Base-by-base conservation (phyloP, 2,888 invertebrate genomes). In the Philereme transversata region DNA sequence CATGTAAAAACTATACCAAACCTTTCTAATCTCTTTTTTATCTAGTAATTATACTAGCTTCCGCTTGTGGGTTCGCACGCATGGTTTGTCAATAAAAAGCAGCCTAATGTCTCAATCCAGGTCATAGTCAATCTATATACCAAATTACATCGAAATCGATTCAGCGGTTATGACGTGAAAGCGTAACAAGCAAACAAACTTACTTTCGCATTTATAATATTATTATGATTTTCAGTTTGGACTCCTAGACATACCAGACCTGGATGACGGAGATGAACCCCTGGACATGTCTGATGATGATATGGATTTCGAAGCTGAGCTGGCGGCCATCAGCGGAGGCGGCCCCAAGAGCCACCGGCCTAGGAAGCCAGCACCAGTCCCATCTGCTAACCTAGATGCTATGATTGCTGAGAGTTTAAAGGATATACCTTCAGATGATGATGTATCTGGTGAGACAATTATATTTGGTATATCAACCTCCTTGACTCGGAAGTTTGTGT, bases 231-330 rank as follows among this genome's bases (percentile, higher is more conserved):
- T 51, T 50, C 75, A 97, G 97, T 96, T 95, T 91, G 97, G 97
- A 4, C 90, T 97, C 56, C 94, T 96, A 74, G 95, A 97, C 80
- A 93, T 97, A 62, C 95, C 96, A 34, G 93, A 94, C 73, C 87
- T 87, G 48, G 84, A 89, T 46, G 85, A 86, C 68, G 93, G 94
- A 72, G 94, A 94, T 62, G 93, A 91, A 35, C 87, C 84, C 7
- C 88, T 86, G 69, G 91, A 88, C 64, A 76, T 92, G 44, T 93
- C 93, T 57, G 94, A 93, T 74, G 94, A 93, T 72, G 97, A 98
- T 78, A 95, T 95, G 61, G 97, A 97, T 78, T 89, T 98, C 66
- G 98, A 98, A 83, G 97, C 97, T 0, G 98, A 98, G 84, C 86
- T 98, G 68, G 95, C 96, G 41, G 96, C 96, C 0, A 93, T 98